phyloP scores from a whole-genome alignment of 2,888 invertebrate genomes.

The Mesochorus sp. region DNA sequence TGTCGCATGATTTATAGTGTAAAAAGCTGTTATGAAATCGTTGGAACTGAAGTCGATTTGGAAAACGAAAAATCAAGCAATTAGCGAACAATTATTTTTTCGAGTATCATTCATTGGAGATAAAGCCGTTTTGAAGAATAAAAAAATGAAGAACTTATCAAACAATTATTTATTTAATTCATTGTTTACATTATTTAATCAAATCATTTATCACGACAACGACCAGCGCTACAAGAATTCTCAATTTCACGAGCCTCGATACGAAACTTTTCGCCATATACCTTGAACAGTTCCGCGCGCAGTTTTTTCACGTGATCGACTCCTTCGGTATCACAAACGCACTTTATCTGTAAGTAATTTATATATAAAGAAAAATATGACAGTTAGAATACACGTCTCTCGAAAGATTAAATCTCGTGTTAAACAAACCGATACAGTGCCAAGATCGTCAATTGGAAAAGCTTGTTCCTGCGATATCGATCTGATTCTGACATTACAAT shows the following conservation, averaged over 20 bases:
- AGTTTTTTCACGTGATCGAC: slow-evolving; percentile 35
- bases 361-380: not conserved
- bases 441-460: slow-evolving; percentile 31
- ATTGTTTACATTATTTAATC: not conserved
- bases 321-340: slow-evolving; percentile 38
- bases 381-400: not conserved
- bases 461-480: slow-evolving; percentile 27
- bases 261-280: slow-evolving; percentile 28
- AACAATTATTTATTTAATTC: not conserved
- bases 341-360: slow-evolving; percentile 27
- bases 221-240: slow-evolving; percentile 31
- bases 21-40: not conserved
- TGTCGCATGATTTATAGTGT: not conserved
- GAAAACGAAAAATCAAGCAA: no score
- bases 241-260: slow-evolving; percentile 40
- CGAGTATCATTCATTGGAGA: no score
- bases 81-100: no score
- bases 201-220: slow-evolving; percentile 32
- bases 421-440: slow-evolving; percentile 24
- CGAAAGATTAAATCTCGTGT: not conserved
- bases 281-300: slow-evolving; percentile 14
- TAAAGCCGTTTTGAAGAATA: no score
- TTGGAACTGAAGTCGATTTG: no score
- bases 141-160: no score
- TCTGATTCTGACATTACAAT: slow-evolving; percentile 26